Evolutionary conservation across 2,113 vertebrate genomes (phyloP).

Genomic region (Oreochromis spilurus): DNA sequence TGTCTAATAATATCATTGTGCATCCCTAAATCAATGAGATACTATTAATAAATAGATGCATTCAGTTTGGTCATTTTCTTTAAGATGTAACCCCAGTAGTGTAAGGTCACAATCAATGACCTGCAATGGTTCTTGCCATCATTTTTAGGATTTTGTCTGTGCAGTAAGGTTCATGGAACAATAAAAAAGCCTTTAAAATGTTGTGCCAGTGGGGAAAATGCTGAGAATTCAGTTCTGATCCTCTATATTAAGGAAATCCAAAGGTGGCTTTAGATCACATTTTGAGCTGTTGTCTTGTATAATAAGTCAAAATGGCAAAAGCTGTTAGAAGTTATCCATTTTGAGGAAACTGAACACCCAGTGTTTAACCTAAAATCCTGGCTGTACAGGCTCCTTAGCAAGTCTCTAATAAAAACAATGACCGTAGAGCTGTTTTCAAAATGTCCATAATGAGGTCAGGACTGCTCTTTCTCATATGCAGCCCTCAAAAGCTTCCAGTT

Average conservation of each 20-base stretch:
- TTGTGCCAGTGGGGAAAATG: not conserved
- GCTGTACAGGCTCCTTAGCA: not conserved
- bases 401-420: not conserved
- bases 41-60: too few species aligned
- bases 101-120: not conserved
- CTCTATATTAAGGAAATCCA: not conserved
- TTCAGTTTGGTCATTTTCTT: not conserved
- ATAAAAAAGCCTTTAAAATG: not conserved
- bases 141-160: not conserved
- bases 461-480: not conserved
- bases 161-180: not conserved
- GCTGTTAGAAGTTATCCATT: not conserved
- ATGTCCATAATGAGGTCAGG: not conserved
- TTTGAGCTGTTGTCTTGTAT: not conserved
- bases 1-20: not conserved
- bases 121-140: not conserved
- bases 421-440: not conserved
- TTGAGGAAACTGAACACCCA: not conserved
- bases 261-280: not conserved
- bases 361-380: not conserved
- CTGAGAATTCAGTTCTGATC: not conserved
- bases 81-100: not conserved
- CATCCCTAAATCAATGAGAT: not conserved
- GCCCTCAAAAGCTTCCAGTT: not conserved
- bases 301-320: not conserved